Evolutionary conservation across 2,888 invertebrate genomes (phyloP), one percentile per base, ranked within the genome.

Genomic region (Lingula anatina): DNA sequence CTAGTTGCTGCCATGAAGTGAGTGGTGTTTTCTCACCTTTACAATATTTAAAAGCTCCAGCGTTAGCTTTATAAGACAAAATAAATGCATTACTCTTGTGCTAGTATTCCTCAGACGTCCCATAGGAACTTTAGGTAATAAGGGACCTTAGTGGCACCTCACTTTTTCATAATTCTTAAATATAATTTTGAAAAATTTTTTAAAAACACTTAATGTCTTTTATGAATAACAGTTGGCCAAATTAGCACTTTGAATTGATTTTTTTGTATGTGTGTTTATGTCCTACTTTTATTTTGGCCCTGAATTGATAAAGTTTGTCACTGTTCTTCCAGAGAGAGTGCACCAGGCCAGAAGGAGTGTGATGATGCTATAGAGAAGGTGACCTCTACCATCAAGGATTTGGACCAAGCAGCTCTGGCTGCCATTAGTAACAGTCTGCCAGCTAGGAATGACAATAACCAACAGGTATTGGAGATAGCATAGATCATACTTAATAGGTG

Each of bases 311-410:
- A 23, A 3, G 44, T 35, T 44, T 47, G 53, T 25, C 40, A 41
- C 18, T 35, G 2, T 38, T 37, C 24, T 55, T 59, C 24, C 59
- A 87, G 90, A 46, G 95, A 95, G 71, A 90, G 90, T 65, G 94
- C 96, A 0, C 97, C 97, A 0, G 97, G 97, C 0, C 95, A 96
- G 76, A 85, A 86, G 3, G 97, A 99, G 76, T 94, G 97, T 75
- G 88, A 90, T 41, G 82, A 83, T 0, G 90, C 90, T 0, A 82
- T 93, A 36, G 87, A 90, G 31, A 84, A 85, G 37, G 79, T 97
- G 7, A 85, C 83, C 56, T 82, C 83, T 1, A 85, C 87, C 60
- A 85, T 91, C 5, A 83, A 89, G 0, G 87, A 88, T 46, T 79
- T 97, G 47, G 94, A 96, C 76, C 87, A 89, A 55, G 89, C 89